Base-by-base conservation (phyloP, 2,113 vertebrate genomes). In the Agelaius tricolor region DNA sequence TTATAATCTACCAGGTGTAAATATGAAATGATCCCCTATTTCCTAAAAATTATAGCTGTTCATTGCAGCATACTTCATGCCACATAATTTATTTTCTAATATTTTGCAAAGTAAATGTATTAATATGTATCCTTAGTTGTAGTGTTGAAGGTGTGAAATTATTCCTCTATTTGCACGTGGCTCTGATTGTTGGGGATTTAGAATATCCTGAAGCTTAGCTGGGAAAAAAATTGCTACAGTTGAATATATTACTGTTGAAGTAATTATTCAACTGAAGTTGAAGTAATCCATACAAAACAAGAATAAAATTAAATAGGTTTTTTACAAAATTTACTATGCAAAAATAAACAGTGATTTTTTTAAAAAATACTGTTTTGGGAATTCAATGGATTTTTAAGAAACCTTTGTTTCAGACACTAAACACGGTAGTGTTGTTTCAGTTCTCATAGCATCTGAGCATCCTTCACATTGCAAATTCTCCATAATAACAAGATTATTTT, bases 401-500 rank as follows among this genome's bases (percentile, higher is more conserved):
- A 86, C 18, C 30, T 65, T 87, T 93, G 52, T 58, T 94, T 95
- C n/a, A 15, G 35, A 69, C 41, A 85, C 62, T 89, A 85, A 94
- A 79, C 26, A 33, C 11, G 5, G 28, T 52, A 89, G 47, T 46
- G 21, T 69, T 69, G 47, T 76, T 61, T 92, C 67, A 69, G 84
- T 97, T 96, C 95, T 95, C 88, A 95, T 80, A 96, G 88, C 69
- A 69, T 96, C 90, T 76, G 96, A 97, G 93, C 49, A 57, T 93
- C 61, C 61, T 95, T 95, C 84, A 95, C 55, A 90, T 79, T 62
- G 84, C 82, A 96, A 97, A 98, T 97, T 96, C 92, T 90, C 95
- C 94, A 91, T 91, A 97, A 97, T 86, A 97, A 97, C 47, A 96
- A 96, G 96, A 98, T 98, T 74, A 92, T 93, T 96, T 96, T 97